Conservation (phyloP, 2,797 vertebrate genomes). For the Lates japonicus region DNA sequence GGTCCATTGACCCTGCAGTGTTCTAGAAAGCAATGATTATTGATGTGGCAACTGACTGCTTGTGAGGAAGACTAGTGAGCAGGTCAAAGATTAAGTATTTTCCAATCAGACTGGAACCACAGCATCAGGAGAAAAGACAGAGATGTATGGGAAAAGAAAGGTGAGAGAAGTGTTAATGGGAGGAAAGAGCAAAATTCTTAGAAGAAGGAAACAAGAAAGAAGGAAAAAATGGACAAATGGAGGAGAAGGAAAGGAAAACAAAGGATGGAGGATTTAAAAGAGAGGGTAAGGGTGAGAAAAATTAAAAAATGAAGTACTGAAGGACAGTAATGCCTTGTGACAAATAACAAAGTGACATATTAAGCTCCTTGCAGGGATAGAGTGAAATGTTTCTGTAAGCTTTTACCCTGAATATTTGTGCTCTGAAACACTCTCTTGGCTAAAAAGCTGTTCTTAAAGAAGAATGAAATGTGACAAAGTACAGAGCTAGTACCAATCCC, state of each 20-base stretch:
- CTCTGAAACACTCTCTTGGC: background rate
- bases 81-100: constrained; percentile 53
- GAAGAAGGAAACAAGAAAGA: background rate
- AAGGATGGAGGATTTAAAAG: background rate
- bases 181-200: background rate
- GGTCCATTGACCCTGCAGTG: constrained; percentile 31
- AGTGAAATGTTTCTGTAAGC: background rate
- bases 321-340: background rate
- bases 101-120: constrained; percentile 6
- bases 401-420: background rate
- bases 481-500: no score
- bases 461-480: background rate
- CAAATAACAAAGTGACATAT: background rate
- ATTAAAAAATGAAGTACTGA: background rate
- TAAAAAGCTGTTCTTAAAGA: background rate
- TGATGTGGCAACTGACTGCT: constrained; percentile 26
- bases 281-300: background rate
- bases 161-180: background rate
- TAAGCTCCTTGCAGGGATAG: background rate
- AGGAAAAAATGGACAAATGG: background rate
- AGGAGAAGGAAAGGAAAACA: background rate
- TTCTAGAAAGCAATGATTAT: constrained; percentile 42
- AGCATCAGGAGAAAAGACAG: background rate
- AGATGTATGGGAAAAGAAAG: background rate
- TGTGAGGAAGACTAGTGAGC: constrained; percentile 18